Percentiles rank a stretch among this genome's conserved stretches.
Evolutionary conservation across 1,140 invertebrate species (phyloP).

Genomic region (Papilio machaon): DNA sequence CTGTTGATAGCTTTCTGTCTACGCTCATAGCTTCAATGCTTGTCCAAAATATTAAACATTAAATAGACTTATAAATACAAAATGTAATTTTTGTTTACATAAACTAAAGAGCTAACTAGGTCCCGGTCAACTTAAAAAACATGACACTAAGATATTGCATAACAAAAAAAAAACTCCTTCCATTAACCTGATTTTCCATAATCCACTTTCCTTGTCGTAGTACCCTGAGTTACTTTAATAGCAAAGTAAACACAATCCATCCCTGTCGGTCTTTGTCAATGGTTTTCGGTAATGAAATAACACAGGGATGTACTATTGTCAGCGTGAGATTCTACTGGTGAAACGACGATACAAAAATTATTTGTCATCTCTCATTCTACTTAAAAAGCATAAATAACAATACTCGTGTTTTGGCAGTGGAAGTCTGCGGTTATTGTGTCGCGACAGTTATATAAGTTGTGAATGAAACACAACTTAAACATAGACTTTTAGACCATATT

Average conservation of each 20-base stretch:
- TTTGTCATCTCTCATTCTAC: too few relatives aligned
- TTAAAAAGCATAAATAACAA: too few relatives aligned
- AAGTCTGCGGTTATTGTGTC: too few relatives aligned
- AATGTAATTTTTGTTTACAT: not conserved
- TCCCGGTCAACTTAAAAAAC: not conserved
- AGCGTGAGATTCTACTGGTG: not conserved
- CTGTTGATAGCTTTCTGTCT: not conserved
- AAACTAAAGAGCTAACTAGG: not conserved
- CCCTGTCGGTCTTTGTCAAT: not conserved
- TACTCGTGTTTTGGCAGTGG: too few relatives aligned
- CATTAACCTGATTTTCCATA: not conserved
- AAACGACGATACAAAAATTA: not conserved
- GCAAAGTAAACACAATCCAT: constrained; percentile 8
- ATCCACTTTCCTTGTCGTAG: not conserved
- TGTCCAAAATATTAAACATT: not conserved
- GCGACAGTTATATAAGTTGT: too few relatives aligned
- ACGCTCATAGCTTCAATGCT: not conserved
- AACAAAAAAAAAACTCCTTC: not conserved
- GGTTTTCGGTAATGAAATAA: not conserved
- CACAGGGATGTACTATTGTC: not conserved
- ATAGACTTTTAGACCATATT: too few relatives aligned
- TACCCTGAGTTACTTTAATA: not conserved
- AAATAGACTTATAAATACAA: not conserved
- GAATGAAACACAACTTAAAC: too few relatives aligned
- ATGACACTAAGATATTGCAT: not conserved